Evolutionary conservation across 2,888 invertebrate species (phyloP), one percentile per base, ranked within the genome.

Genomic region (Pyrrhia umbra): DNA sequence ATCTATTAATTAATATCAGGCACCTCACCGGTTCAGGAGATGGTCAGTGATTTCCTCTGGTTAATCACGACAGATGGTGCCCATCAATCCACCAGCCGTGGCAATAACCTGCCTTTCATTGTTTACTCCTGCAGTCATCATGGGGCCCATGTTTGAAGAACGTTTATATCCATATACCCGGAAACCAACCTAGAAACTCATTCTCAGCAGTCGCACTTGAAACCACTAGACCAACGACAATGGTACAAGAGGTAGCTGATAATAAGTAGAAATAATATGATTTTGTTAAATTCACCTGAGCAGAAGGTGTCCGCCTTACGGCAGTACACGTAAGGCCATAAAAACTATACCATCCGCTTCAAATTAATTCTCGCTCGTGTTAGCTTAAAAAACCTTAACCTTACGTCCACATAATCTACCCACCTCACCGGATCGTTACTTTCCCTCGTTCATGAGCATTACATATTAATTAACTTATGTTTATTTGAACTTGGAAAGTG

Each of bases 401-500:
- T 37, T 50, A 42, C 30, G 20, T 37, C 15, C 25, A 50, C 8
- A 25, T 55, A 50, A 68, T 63, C 66, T 68, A 56, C 61, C 61
- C 59, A 51, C 43, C 40, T 61, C 43, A 6, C 64, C 57, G 68
- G 70, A 55, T 68, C 65, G 72, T 66, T 69, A 61, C 55, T 23
- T 55, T 51, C 40, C 50, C 51, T 59, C 56, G 52, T 52, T 45
- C 60, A 67, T 43, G 46, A 56, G 37, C 50, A 66, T 68, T 79
- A 68, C 70, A 67, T 54, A 66, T 46, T 49, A 49, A 59, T 55
- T 46, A 68, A 37, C 13, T 70, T 50, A 70, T 62, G 45, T 57
- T 57, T 70, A 58, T 71, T 64, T 74, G 74, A 66, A 58, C 64
- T 76, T 63, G 13, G 47, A 68, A 74, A 68, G 72, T 79, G 80